These are phyloP conservation scores for Helleia helle DNA, from an alignment of 2,888 invertebrate species.

Conservation along the genomic window DNA sequence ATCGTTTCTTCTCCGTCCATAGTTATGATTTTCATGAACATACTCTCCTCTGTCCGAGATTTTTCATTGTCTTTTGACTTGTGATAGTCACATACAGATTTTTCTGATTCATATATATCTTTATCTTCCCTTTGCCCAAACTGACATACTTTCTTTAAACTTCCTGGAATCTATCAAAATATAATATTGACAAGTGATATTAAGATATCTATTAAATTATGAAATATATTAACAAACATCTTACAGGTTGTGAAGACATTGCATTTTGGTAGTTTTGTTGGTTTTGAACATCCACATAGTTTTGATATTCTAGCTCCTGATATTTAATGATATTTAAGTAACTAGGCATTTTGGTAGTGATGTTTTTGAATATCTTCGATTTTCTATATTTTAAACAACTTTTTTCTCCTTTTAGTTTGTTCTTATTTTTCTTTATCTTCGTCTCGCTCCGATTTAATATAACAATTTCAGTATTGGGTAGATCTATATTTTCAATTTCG, in stretches of 20 bases:
- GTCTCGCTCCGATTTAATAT: too few relatives aligned
- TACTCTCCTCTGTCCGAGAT: constrained; percentile 37
- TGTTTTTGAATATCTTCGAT: constrained; percentile 28
- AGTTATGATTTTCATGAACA: constrained; percentile 37
- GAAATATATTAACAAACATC: neutral
- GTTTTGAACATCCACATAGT: constrained; percentile 10
- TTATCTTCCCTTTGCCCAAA: constrained; percentile 29
- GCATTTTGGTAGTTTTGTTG: constrained; percentile 12
- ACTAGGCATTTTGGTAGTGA: constrained; percentile 15
- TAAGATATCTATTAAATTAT: too few relatives aligned
- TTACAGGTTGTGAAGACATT: constrained; percentile 32
- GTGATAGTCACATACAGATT: constrained; percentile 11
- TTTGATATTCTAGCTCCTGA: constrained; percentile 22
- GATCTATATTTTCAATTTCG: too few relatives aligned
- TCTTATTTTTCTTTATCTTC: too few relatives aligned
- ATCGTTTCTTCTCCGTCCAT: constrained; percentile 43
- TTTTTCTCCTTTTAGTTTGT: too few relatives aligned
- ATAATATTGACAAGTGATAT: too few relatives aligned
- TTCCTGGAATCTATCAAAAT: constrained; percentile 44
- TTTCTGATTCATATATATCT: constrained; percentile 16
- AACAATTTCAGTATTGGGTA: too few relatives aligned
- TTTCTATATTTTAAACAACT: constrained; percentile 18
- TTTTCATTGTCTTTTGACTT: constrained; percentile 18
- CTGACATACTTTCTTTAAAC: constrained; percentile 38
- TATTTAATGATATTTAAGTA: constrained; percentile 26